Evolutionary conservation across 2,888 invertebrate genomes (phyloP), one percentile per base, ranked within the genome.

Genomic region (Dicranocentrus wangi): DNA sequence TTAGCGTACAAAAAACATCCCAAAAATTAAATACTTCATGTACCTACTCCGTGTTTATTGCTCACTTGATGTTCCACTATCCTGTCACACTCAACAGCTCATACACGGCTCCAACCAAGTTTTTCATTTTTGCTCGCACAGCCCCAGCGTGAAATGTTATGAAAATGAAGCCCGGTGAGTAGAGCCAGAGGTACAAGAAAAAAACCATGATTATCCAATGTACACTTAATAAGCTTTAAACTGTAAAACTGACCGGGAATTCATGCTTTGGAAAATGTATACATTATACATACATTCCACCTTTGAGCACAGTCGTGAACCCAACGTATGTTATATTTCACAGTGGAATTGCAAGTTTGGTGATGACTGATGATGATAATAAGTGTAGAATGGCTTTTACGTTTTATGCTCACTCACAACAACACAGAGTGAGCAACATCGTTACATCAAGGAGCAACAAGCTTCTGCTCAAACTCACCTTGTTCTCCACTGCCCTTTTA

Each of bases 301-400:
- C 42, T 73, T 61, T 39, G 55, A 65, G 73, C n/a, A n/a, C n/a
- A n/a, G n/a, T n/a, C n/a, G n/a, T n/a, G 53, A 39, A 65, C 25
- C 55, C 25, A 76, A 25, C 17, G 13, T n/a, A 55, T n/a, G 61
- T 51, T 78, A 55, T 42, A 55, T 75, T 75, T 27, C 13, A 60
- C 75, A 78, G 78, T 78, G 78, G 78, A 78, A 70, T 78, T 79
- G 78, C 82, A 82, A 78, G 78, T 82, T 82, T 82, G 78, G 82
- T 60, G 82, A 82, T 78, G 82, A 82, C 82, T 79, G 79, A 82
- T 79, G 78, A 70, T 82, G 78, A 82, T 82, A 66, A 79, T 65
- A 63, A 63, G 43, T 61, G 47, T 28, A 32, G 32, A 71, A 58
- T 63, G 71, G 55, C 58, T 60, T 65, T 63, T 27, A 7, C 60